Base-by-base conservation (phyloP, 2,888 invertebrate species). In the Steinernema hermaphroditum region DNA sequence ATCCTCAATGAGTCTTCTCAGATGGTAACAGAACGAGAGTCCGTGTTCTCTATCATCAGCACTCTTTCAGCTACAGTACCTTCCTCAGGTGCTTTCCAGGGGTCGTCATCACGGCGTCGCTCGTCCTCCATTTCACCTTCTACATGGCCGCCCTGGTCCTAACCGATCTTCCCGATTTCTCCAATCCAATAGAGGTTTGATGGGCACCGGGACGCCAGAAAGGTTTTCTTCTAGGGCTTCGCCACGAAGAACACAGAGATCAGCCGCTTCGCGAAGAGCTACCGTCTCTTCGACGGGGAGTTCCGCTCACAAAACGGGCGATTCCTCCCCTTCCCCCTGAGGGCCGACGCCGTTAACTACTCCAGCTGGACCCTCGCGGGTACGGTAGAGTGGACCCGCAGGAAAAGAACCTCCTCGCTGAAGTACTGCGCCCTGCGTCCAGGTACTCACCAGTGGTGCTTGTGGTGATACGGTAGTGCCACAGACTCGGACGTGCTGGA, bases 221-320 rank as follows among this genome's bases (percentile, higher is more conserved):
- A n/a, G 8, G 9, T 50, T 62, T 24, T 6, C 12, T 9, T 74
- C 14, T 49, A 75, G 75, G 75, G 75, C 2, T 75, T 75, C 57
- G 71, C 70, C 14, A 75, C 75, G 1, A 69, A 73, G 2, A 49
- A 50, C 69, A 75, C 75, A 8, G 72, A 57, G 14, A 43, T 72
- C 27, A 74, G 69, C 43, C 32, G 22, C 14, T 24, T 32, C 14
- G 19, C 69, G 16, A 27, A 69, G 43, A 44, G 68, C 16, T 74
- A 27, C 19, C 34, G 68, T 2, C 37, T 68, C 24, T 68, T 72
- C 12, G 43, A 27, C 12, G 34, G 16, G 12, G 68, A 72, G 19
- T 19, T 68, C 44, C 68, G 44, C 62, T 2, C 49, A 19, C 50
- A 49, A 46, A 34, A 46, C 14, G 70, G 49, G 29, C 27, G 49